Evolutionary conservation across 2,888 invertebrate species (phyloP).

Genomic region (Euspilapteryx auroguttella): DNA sequence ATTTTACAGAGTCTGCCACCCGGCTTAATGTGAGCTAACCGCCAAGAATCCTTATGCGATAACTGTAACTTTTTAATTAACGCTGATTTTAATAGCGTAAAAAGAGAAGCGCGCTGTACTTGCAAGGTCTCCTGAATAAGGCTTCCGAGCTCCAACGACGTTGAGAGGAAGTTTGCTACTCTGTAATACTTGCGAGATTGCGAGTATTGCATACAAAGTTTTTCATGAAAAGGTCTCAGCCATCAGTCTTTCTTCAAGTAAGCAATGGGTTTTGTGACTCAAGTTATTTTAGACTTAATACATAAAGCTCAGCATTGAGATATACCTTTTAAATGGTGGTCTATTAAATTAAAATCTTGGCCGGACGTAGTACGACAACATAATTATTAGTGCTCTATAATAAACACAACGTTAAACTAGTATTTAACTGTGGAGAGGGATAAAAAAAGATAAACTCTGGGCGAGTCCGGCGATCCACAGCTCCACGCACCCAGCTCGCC

Average conservation of each 20-base stretch:
- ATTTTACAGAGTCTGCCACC: constrained; percentile 13
- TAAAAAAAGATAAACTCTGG: constrained; percentile 55
- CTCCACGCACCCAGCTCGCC: constrained; percentile 9
- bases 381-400: constrained; percentile 35
- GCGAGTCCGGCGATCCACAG: constrained; percentile 29
- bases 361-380: no score
- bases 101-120: neutral
- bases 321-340: no score
- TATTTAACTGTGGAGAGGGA: constrained; percentile 41
- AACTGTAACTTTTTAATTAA: constrained; percentile 43
- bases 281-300: no score
- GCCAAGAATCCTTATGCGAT: constrained; percentile 21
- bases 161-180: neutral
- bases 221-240: neutral
- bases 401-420: constrained; percentile 45
- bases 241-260: neutral
- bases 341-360: no score
- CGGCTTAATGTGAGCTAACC: no score
- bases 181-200: constrained; percentile 6
- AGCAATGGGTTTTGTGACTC: no score
- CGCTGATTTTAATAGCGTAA: constrained; percentile 17
- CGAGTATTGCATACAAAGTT: constrained; percentile 8
- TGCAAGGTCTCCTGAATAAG: constrained; percentile 14
- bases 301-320: no score
- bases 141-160: constrained; percentile 14